A percentile compares a stretch with the other conserved stretches of the same genome.
Evolutionary conservation across 2,797 vertebrate genomes (phyloP).

Genomic region (Anguilla megastoma): DNA sequence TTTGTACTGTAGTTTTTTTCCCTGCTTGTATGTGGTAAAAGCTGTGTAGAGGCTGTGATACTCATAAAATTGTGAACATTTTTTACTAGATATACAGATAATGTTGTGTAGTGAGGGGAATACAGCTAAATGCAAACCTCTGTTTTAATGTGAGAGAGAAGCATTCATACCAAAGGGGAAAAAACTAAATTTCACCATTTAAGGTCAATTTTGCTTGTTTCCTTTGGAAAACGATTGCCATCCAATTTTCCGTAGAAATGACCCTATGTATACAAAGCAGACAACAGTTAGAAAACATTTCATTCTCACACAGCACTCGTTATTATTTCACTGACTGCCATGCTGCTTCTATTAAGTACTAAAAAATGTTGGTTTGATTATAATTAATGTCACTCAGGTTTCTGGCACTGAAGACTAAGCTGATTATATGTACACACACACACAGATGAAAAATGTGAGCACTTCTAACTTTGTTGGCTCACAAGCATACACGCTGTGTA

Average conservation of each 20-base stretch:
- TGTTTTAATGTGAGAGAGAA: too few species aligned
- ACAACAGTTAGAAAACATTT: neutral
- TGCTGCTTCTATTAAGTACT: neutral
- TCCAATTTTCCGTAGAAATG: neutral
- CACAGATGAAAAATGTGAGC: neutral
- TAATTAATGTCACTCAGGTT: neutral
- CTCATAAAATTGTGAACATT: neutral
- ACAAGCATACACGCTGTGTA: neutral
- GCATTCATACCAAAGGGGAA: too few species aligned
- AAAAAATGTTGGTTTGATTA: too few species aligned
- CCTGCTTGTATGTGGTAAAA: neutral
- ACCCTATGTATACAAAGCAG: neutral
- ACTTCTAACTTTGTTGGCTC: neutral
- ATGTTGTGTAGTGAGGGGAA: neutral
- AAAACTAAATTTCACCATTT: too few species aligned
- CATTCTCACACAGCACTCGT: neutral
- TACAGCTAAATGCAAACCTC: too few species aligned
- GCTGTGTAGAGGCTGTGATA: neutral
- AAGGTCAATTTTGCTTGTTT: too few species aligned
- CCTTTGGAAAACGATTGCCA: neutral
- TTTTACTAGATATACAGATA: neutral
- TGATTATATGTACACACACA: neutral
- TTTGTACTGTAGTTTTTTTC: neutral
- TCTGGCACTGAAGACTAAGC: neutral
- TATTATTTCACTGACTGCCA: neutral